Evolutionary conservation across 1,140 invertebrate genomes (phyloP), one percentile per base, ranked within the genome.

Genomic region (Nasonia giraulti): DNA sequence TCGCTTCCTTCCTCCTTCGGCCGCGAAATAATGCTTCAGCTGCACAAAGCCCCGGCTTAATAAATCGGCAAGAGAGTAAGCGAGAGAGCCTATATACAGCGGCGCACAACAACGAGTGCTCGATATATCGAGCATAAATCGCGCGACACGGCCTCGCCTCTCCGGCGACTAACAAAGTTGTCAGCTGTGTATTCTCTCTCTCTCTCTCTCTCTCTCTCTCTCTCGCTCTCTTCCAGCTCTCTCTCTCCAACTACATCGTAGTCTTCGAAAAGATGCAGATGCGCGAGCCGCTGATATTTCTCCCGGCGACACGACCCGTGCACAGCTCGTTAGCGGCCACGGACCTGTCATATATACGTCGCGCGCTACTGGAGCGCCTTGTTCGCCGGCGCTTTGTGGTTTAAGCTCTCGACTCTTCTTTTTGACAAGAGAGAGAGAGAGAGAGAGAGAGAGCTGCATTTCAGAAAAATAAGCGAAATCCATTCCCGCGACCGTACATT

Each of bases 261-360:
- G 55, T 62, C 55, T 20, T 20, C 55, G 55, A 62, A 62, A 62
- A 62, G 55, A 62, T n/a, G 17, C 55, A 62, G 55, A 62, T 62
- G 55, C 55, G 55, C 55, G 17, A 62, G 55, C 20, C 55, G 20
- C 55, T 62, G 55, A 62, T 62, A 62, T 69, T 71, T 80, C 78
- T 80, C 37, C 20, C 3, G 31, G n/a, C 78, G 78, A 80, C 78
- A 80, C 78, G 78, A 80, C 62, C 37, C 37, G 20, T 37, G 66
- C 31, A 11, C 66, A 80, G 37, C 78, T 80, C 78, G 78, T 80
- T 80, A 80, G 66, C 23, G 20, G 37, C 55, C 17, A 5, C 55
- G 55, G 55, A 62, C 55, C 55, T 62, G 55, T 62, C 55, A 62
- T 62, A 62, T 62, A 62, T 62, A 62, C 55, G 55, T 62, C 55